Conservation (phyloP, 2,888 invertebrate genomes). For the Agrilus biguttatus region DNA sequence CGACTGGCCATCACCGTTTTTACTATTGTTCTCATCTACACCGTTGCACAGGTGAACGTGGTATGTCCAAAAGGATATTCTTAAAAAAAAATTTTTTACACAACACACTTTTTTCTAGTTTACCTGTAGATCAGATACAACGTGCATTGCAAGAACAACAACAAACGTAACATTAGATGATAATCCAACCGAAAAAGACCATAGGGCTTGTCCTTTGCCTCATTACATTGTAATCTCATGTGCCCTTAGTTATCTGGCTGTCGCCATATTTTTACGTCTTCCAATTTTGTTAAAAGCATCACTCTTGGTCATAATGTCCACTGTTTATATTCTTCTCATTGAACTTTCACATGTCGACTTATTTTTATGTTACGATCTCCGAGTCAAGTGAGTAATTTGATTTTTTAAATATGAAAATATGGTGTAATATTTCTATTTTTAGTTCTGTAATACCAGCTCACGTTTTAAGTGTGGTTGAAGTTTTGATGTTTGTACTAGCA, state of each 20-base stretch:
- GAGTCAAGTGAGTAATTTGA: constrained; percentile 48
- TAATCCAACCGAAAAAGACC: constrained; percentile 35
- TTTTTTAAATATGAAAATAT: constrained; percentile 6
- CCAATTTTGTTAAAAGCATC: constrained; percentile 72
- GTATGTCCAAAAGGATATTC: constrained; percentile 40
- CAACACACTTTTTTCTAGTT: constrained; percentile 33
- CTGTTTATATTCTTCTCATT: constrained; percentile 66
- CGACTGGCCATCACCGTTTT: constrained; percentile 77
- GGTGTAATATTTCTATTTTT: constrained; percentile 24
- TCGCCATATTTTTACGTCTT: constrained; percentile 70
- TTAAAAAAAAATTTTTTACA: constrained; percentile 1
- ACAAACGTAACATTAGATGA: constrained; percentile 37
- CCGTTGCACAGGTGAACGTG: constrained; percentile 85
- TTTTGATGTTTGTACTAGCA: constrained; percentile 68
- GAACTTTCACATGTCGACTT: constrained; percentile 66
- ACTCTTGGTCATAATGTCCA: constrained; percentile 62
- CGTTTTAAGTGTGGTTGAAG: constrained; percentile 62
- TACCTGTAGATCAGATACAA: constrained; percentile 42
- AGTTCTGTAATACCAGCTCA: constrained; percentile 64
- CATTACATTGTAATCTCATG: constrained; percentile 79
- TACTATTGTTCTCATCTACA: constrained; percentile 73
- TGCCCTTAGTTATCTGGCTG: constrained; percentile 68
- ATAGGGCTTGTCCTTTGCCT: constrained; percentile 70
- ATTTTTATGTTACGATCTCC: constrained; percentile 68
- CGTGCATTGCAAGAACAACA: constrained; percentile 35